These are phyloP conservation scores for Vimba vimba DNA, from an alignment of 2,113 vertebrate genomes.

Conservation along the genomic window DNA sequence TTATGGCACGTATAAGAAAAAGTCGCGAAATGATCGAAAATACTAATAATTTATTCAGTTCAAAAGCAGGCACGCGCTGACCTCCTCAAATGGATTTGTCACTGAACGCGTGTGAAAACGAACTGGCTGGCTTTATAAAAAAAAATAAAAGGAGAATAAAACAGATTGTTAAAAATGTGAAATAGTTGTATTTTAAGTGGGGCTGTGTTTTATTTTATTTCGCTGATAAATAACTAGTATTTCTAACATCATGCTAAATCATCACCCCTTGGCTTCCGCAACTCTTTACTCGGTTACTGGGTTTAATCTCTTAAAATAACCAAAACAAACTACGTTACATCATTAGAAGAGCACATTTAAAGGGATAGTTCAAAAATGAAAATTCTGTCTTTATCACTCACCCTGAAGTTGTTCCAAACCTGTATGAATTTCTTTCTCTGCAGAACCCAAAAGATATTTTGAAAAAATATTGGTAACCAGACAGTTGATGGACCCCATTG, in stretches of 20 bases:
- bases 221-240: not conserved
- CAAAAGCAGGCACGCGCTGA: not conserved
- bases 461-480: too few species aligned
- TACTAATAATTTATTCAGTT: not conserved
- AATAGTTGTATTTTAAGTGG: not conserved
- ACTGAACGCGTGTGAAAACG: not conserved
- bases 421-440: too few species aligned
- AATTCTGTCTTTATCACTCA: too few species aligned
- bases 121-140: not conserved
- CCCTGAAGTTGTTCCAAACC: too few species aligned
- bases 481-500: too few species aligned
- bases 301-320: not conserved
- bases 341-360: too few species aligned
- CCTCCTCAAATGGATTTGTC: not conserved
- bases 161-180: not conserved
- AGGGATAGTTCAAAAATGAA: too few species aligned
- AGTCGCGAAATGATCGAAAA: not conserved
- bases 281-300: too few species aligned
- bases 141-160: not conserved
- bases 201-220: not conserved
- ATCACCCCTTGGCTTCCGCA: not conserved
- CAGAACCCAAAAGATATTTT: too few species aligned
- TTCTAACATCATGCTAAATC: not conserved
- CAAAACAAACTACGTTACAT: not conserved
- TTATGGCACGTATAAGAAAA: not conserved